A percentile compares a stretch with the other conserved stretches of the same genome.
Evolutionary conservation across 2,888 invertebrate genomes (phyloP).

Genomic region (Hypolimnas misippus): DNA sequence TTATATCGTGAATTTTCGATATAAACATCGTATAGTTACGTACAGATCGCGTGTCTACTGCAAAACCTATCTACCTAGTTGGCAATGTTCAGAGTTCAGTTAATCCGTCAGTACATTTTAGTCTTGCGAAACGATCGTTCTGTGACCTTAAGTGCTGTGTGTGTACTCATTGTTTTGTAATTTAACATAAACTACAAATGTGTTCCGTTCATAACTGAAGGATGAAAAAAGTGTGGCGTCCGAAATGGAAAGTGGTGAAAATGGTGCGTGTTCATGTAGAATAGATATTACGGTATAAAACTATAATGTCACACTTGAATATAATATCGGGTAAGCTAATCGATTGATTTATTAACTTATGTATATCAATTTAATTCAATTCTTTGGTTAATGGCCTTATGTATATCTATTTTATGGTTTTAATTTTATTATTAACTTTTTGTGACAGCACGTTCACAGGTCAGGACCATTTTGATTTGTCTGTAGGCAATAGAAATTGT

Average conservation of each 20-base stretch:
- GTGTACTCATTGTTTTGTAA: constrained; percentile 17
- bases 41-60: constrained; percentile 73
- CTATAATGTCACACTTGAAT: constrained; percentile 25
- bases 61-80: constrained; percentile 76
- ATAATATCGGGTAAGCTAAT: constrained; percentile 27
- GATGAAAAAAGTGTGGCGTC: constrained; percentile 42
- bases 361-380: no score
- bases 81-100: constrained; percentile 67
- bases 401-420: no score
- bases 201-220: constrained; percentile 15
- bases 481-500: no score
- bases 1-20: constrained; percentile 38
- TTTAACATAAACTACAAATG: constrained; percentile 14
- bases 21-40: constrained; percentile 49
- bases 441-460: no score
- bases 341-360: neutral
- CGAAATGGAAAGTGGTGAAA: constrained; percentile 69
- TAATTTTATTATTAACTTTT: no score
- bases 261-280: constrained; percentile 62
- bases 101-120: constrained; percentile 69
- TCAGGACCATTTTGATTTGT: no score
- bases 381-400: no score
- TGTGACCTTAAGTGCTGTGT: constrained; percentile 48
- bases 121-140: constrained; percentile 67
- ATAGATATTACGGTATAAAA: constrained; percentile 24